A percentile compares a stretch with the other conserved stretches of the same genome.
Conservation (phyloP, 2,888 invertebrate species). For the Campaea margaritaria region DNA sequence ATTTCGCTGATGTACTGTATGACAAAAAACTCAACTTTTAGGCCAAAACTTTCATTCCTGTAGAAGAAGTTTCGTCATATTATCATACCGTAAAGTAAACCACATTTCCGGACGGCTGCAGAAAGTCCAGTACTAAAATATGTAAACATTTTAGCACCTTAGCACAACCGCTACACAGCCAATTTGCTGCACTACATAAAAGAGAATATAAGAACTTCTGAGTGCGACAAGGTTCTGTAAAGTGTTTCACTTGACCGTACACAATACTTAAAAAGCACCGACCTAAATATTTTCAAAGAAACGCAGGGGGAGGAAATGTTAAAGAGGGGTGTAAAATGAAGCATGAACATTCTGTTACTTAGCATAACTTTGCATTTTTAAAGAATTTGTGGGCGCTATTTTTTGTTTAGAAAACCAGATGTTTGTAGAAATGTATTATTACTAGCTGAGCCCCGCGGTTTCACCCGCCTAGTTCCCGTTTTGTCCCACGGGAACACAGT, state of each 20-base stretch:
- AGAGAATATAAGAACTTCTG: background rate
- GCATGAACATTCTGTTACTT: slow-evolving; percentile 41
- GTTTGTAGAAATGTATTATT: slow-evolving; percentile 4
- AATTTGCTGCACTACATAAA: background rate
- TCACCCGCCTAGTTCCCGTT: too few relatives aligned
- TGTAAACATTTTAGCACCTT: background rate
- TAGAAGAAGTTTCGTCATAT: background rate
- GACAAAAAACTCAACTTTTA: background rate
- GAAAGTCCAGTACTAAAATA: background rate
- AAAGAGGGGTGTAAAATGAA: slow-evolving; percentile 41
- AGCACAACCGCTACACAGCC: background rate
- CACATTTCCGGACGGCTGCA: background rate
- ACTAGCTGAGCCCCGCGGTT: too few relatives aligned
- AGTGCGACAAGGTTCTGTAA: slow-evolving; percentile 13
- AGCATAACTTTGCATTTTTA: slow-evolving; percentile 45
- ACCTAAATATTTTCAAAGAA: slow-evolving; percentile 42
- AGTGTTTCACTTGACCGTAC: slow-evolving; percentile 18
- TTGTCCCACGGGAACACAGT: too few relatives aligned
- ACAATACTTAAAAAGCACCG: slow-evolving; percentile 34
- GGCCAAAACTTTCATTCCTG: background rate
- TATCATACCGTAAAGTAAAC: background rate
- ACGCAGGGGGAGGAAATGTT: slow-evolving; percentile 39
- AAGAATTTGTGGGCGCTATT: slow-evolving; percentile 24
- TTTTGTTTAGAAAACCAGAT: slow-evolving; percentile 18
- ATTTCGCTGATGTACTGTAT: background rate